Evolutionary conservation across 2,797 vertebrate species (phyloP), one percentile per base, ranked within the genome.

Genomic region (Siniperca obscura): DNA sequence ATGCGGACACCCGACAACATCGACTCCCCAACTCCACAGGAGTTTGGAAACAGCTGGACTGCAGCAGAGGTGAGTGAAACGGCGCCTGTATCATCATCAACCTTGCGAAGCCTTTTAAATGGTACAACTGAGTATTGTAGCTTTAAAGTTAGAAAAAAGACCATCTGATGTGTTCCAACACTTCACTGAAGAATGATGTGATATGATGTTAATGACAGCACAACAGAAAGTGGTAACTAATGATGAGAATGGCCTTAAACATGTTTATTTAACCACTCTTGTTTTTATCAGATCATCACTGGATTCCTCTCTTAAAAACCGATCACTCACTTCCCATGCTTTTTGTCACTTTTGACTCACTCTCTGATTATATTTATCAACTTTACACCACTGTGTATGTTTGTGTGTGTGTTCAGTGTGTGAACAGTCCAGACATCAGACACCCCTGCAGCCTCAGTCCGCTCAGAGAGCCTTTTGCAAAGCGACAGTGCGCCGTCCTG

Each of bases 11-110:
- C 98, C 0, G 98, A 99, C 85, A 97, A 98, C 92, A 97, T 98
- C 13, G 97, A 99, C 67, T 91, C 97, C 50, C 93, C 96, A 0
- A 99, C 97, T 13, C 90, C 97, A 0, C 98, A 99, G 92, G 98
- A 99, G 85, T 99, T 99, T 90, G 98, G 98, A 46, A 98, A 95
- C 94, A 99, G 98, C 85, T 99, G 98, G 98, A 96, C 96, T 2
- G 95, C 96, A 70, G 90, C 94, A 2, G 96, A 98, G 96, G 98
- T 96, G 94, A 86, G 86, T 1, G 4, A 74, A 16, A n/a, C 2
- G 2, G 38, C 40, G 1, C 30, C 19, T 10, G 71, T 21, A 13
- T 34, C 3, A 34, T n/a, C 34, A 30, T 16, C 42, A 78, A 44
- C 1, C 6, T 7, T n/a, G 38, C 5, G 42, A 48, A 48, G 16